Evolutionary conservation across 2,797 vertebrate genomes (phyloP).

Genomic region (Hippoglossus hippoglossus): DNA sequence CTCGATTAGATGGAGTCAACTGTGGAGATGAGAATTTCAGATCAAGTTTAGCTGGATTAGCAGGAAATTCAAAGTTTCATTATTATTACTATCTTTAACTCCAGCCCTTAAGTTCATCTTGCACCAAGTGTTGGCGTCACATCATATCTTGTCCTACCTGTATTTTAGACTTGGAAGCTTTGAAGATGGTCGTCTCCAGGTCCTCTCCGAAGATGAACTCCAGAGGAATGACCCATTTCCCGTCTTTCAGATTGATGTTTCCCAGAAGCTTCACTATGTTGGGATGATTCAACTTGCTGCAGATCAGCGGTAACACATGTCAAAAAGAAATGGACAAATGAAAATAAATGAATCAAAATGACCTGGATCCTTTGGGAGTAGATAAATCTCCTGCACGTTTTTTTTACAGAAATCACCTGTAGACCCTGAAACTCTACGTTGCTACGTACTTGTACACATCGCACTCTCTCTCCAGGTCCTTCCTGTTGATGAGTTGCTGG

Average conservation of each 20-base stretch:
- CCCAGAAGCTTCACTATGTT: conserved; percentile 84
- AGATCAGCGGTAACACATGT: not conserved
- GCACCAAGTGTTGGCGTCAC: not conserved
- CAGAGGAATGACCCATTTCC: conserved; percentile 83
- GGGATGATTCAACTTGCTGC: conserved; percentile 75
- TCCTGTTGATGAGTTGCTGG: conserved; percentile 50
- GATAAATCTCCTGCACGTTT: too few species aligned
- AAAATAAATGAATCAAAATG: too few species aligned
- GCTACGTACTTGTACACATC: conserved; percentile 77
- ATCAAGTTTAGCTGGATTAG: conserved; percentile 9
- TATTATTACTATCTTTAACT: not conserved
- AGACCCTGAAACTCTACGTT: too few species aligned
- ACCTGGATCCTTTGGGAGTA: too few species aligned
- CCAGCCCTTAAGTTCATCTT: too few species aligned
- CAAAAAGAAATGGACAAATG: not conserved
- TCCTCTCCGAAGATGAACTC: conserved; percentile 86
- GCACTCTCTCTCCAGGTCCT: conserved; percentile 80
- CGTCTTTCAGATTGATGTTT: conserved; percentile 65
- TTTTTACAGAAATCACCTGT: too few species aligned
- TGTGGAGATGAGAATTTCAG: conserved; percentile 32
- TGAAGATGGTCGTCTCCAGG: conserved; percentile 84
- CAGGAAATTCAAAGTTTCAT: not conserved
- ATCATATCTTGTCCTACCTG: conserved; percentile 59
- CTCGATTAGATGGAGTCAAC: conserved; percentile 69
- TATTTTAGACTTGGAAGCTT: conserved; percentile 77